Evolutionary conservation across 2,113 vertebrate species (phyloP).

Genomic region (Bufo bufo): DNA sequence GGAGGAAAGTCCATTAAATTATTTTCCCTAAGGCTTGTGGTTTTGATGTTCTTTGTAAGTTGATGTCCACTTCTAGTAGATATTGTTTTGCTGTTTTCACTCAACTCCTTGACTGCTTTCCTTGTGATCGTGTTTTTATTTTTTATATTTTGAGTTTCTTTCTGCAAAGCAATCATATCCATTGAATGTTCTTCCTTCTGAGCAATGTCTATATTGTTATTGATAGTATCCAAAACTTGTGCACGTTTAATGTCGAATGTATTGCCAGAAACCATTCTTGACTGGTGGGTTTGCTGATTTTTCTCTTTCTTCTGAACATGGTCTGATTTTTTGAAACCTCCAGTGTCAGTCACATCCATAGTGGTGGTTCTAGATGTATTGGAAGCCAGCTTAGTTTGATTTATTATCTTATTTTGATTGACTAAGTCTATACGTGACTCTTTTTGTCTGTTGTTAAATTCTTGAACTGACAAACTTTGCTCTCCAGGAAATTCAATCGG

Average conservation of each 20-base stretch:
- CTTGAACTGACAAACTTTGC: constrained; percentile 48
- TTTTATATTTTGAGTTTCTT: constrained; percentile 61
- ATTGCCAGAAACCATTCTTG: constrained; percentile 58
- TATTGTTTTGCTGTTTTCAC: constrained; percentile 61
- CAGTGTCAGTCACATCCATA: constrained; percentile 37
- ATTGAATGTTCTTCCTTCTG: constrained; percentile 55
- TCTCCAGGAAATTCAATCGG: constrained; percentile 56
- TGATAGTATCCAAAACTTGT: constrained; percentile 59
- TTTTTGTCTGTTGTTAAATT: constrained; percentile 42
- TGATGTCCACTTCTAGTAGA: constrained; percentile 62
- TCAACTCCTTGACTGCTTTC: constrained; percentile 57
- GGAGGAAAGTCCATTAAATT: constrained; percentile 72
- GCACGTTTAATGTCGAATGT: constrained; percentile 49
- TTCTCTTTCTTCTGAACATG: constrained; percentile 59
- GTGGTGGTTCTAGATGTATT: constrained; percentile 23
- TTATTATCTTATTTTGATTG: constrained; percentile 42
- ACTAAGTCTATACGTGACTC: constrained; percentile 54
- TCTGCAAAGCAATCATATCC: constrained; percentile 59
- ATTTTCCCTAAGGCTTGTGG: constrained; percentile 68
- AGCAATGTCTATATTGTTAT: constrained; percentile 61
- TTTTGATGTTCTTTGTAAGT: constrained; percentile 62
- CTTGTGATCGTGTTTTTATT: constrained; percentile 56
- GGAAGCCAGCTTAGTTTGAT: constrained; percentile 55
- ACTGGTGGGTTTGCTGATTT: constrained; percentile 60
- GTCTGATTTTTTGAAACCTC: constrained; percentile 38